A percentile compares a stretch with the other conserved stretches of the same genome.
Conservation (phyloP, 2,113 vertebrate species). For the Symphodus melops region DNA sequence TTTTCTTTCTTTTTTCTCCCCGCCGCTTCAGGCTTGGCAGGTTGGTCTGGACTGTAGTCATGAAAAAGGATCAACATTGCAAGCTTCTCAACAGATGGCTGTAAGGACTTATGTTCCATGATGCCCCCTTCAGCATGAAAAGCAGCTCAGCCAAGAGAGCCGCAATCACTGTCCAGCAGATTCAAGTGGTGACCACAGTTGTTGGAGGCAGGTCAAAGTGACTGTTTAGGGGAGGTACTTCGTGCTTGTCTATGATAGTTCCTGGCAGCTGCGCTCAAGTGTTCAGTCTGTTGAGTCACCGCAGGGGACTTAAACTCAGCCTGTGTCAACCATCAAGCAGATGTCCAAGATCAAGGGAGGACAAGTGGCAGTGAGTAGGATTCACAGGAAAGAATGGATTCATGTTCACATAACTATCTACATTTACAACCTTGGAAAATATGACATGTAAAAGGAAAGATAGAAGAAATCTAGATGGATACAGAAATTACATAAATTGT, state of each 20-base stretch:
- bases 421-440: slow-evolving; percentile 4
- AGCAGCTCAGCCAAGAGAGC: slow-evolving; percentile 48
- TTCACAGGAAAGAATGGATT: slow-evolving; percentile 8
- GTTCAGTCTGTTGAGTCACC: slow-evolving; percentile 61
- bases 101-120: slow-evolving; percentile 51
- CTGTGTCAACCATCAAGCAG: slow-evolving; percentile 65
- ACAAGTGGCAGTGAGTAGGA: slow-evolving; percentile 34
- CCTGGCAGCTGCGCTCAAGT: slow-evolving; percentile 65
- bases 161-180: slow-evolving; percentile 52
- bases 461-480: neutral
- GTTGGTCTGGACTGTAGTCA: slow-evolving; percentile 43
- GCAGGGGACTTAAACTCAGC: slow-evolving; percentile 41
- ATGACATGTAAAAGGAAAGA: neutral
- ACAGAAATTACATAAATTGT: neutral
- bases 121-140: slow-evolving; percentile 61
- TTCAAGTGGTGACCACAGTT: slow-evolving; percentile 46
- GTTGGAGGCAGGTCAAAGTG: slow-evolving; percentile 66
- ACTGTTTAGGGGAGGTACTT: slow-evolving; percentile 61
- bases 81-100: slow-evolving; percentile 61
- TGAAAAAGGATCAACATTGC: slow-evolving; percentile 56
- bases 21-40: slow-evolving; percentile 52
- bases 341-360: slow-evolving; percentile 60
- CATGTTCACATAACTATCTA: slow-evolving; percentile 6
- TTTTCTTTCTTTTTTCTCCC: slow-evolving; percentile 31
- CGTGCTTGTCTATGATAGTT: slow-evolving; percentile 61